Evolutionary conservation across 1,140 invertebrate species (phyloP), one percentile per base, ranked within the genome.

Genomic region (Lucilia cuprina): DNA sequence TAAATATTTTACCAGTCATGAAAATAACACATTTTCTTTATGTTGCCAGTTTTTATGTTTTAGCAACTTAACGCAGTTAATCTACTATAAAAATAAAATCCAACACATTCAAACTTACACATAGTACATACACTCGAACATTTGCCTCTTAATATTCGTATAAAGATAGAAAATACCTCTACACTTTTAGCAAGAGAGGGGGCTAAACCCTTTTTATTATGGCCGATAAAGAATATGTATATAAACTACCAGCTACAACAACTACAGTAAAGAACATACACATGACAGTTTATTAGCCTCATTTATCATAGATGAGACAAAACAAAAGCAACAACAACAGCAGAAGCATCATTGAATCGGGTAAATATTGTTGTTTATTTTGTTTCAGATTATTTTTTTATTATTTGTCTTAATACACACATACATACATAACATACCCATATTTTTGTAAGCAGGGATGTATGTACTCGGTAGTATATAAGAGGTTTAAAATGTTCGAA

Each of bases 271-370:
- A 21, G 10, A 17, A 25, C 13, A 49, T 80, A 80, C 77, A 80
- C 47, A 80, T 80, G 35, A 80, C 77, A 80, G 77, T 80, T 80
- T 80, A 80, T 80, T 80, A 80, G 77, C 77, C 77, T 80, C 77
- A 80, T 80, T 80, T 80, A 80, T 80, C 77, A 80, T 80, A 80
- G 77, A 80, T 80, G 77, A 80, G 41, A 49, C 41, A 80, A 55
- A n/a, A 80, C 77, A 30, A 30, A 3, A 30, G 25, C 25, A 80
- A n/a, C 65, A 25, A 70, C 65, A 70, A 9, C 9, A 25, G 12
- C n/a, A 70, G 21, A 21, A 60, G 13, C 14, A 60, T 60, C n/a
- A 60, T 60, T 60, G n/a, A 7, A n/a, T 60, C 14, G 55, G n/a
- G 55, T 60, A 60, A 60, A 60, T 60, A 60, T 60, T 70, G n/a